phyloP scores from a whole-genome alignment of 2,797 vertebrate genomes.

The Carduelis carduelis region DNA sequence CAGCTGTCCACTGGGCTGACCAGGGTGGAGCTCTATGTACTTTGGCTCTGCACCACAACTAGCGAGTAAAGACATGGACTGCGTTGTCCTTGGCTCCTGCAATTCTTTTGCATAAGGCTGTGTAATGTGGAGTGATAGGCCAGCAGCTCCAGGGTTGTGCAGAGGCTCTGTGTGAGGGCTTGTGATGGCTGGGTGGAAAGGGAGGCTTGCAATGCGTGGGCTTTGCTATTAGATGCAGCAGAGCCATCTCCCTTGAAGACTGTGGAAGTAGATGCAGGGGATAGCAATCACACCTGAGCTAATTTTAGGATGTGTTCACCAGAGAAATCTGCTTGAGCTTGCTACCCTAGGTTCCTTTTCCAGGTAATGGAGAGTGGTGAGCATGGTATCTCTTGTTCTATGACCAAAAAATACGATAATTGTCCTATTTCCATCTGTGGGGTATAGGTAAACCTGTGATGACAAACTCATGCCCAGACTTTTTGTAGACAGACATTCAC shows the following conservation, averaged over 20 bases:
- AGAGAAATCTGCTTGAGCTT: background rate
- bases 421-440: background rate
- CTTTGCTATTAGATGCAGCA: background rate
- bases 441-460: background rate
- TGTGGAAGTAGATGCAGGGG: background rate
- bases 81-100: background rate
- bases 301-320: background rate
- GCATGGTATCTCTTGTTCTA: background rate
- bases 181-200: background rate
- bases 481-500: background rate
- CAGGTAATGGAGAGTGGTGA: background rate
- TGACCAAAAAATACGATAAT: background rate
- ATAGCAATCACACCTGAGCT: background rate
- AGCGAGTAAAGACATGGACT: background rate
- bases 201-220: background rate
- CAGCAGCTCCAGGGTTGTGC: background rate
- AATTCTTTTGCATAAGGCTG: accelerated
- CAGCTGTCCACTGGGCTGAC: background rate
- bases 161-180: background rate
- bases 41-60: background rate
- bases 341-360: background rate
- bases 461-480: background rate
- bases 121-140: background rate
- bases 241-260: background rate
- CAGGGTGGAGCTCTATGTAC: background rate